A percentile compares a stretch with the other conserved stretches of the same genome.
phyloP scores from a whole-genome alignment of 2,113 vertebrate genomes.

The Panurus biarmicus region DNA sequence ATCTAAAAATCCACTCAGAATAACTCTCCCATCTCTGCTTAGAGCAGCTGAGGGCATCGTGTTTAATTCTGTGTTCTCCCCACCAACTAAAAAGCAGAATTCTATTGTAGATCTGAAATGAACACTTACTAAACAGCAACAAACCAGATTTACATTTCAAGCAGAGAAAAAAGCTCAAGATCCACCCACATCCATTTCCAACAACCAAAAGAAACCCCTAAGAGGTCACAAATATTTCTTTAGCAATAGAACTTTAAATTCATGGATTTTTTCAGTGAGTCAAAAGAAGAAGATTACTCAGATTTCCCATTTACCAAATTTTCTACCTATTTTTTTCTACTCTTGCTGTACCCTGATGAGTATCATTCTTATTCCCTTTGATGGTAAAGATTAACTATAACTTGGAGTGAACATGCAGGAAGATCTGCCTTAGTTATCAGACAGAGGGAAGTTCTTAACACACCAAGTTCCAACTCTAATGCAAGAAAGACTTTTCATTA shows the following conservation, averaged over 20 bases:
- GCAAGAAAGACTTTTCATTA: background rate
- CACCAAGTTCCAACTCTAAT: background rate
- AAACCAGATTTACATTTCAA: background rate
- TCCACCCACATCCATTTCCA: background rate
- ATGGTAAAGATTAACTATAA: background rate
- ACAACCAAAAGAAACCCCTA: background rate
- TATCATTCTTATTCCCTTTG: background rate
- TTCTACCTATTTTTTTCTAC: background rate
- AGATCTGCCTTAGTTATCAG: background rate
- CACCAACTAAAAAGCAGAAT: background rate
- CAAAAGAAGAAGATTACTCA: background rate
- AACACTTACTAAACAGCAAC: background rate
- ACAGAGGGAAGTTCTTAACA: background rate
- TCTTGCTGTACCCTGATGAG: background rate
- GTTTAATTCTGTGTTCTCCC: background rate
- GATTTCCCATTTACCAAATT: background rate
- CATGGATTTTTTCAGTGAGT: rapidly evolving
- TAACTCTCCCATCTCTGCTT: background rate
- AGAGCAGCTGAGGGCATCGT: rapidly evolving
- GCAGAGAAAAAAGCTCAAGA: background rate
- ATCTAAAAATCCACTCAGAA: background rate
- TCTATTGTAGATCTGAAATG: rapidly evolving
- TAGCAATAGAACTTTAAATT: background rate
- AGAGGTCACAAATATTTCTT: background rate
- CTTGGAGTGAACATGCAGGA: background rate